Conservation (phyloP, 2,888 invertebrate species). For the Nasonovia ribisnigri region DNA sequence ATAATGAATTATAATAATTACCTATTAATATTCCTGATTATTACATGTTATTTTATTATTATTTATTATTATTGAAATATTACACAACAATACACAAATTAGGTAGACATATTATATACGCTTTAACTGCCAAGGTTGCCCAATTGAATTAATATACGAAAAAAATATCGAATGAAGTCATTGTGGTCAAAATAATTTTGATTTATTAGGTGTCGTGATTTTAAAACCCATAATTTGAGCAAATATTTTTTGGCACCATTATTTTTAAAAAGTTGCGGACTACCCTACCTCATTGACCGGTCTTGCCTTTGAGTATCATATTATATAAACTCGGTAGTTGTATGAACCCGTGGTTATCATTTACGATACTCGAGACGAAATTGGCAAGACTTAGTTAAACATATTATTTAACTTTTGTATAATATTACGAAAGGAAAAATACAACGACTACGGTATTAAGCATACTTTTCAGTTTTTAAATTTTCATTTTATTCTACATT, state of each 20-base stretch:
- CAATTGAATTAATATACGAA: too few species aligned
- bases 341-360: not conserved
- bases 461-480: not conserved
- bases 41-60: too few species aligned
- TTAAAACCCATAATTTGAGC: not conserved
- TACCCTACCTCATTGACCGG: fast-evolving
- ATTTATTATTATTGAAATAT: too few species aligned
- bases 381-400: not conserved
- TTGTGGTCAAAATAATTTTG: not conserved
- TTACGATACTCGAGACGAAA: not conserved
- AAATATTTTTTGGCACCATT: not conserved
- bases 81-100: too few species aligned
- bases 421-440: not conserved
- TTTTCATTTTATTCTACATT: not conserved
- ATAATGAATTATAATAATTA: too few species aligned
- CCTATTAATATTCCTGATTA: too few species aligned
- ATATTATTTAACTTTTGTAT: not conserved
- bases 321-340: not conserved
- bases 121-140: not conserved
- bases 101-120: too few species aligned
- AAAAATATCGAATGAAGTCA: not conserved
- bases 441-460: too few species aligned
- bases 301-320: not conserved
- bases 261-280: not conserved
- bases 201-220: too few species aligned